phyloP scores from a whole-genome alignment of 2,113 vertebrate genomes.

The Tragelaphus strepsiceros region DNA sequence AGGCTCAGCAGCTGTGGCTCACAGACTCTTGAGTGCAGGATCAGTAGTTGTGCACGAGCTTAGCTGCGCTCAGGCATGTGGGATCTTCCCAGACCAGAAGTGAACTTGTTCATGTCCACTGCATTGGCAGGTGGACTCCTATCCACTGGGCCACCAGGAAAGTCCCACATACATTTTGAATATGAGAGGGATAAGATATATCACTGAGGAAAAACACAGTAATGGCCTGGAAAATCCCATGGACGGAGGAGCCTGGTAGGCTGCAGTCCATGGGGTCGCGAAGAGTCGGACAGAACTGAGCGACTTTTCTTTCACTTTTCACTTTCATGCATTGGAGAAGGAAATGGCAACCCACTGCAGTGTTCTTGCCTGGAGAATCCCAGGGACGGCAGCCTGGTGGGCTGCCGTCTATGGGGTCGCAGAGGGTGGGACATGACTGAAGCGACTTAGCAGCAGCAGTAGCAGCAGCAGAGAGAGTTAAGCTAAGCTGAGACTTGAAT shows the following conservation, averaged over 20 bases:
- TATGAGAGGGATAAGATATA: neutral
- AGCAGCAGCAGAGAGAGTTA: neutral
- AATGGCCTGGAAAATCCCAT: no score
- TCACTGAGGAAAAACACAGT: neutral
- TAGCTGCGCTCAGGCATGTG: neutral
- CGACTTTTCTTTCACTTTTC: no score
- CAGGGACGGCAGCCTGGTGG: no score
- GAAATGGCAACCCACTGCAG: no score
- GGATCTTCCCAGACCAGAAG: neutral
- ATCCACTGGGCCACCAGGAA: neutral
- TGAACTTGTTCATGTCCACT: accelerated
- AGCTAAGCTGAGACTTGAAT: neutral
- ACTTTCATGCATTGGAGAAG: no score
- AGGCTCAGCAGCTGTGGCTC: neutral
- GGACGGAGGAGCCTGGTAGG: no score
- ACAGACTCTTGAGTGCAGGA: neutral
- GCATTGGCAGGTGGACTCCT: neutral
- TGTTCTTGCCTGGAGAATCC: no score
- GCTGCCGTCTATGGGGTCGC: no score
- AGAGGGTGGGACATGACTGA: no score
- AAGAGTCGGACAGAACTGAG: no score
- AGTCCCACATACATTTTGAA: neutral
- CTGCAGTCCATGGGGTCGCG: no score
- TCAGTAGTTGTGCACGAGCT: accelerated
- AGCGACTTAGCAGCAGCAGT: no score